These are phyloP conservation scores for Campoplex capitator DNA, from an alignment of 2,888 invertebrate species.

Conservation along the genomic window DNA sequence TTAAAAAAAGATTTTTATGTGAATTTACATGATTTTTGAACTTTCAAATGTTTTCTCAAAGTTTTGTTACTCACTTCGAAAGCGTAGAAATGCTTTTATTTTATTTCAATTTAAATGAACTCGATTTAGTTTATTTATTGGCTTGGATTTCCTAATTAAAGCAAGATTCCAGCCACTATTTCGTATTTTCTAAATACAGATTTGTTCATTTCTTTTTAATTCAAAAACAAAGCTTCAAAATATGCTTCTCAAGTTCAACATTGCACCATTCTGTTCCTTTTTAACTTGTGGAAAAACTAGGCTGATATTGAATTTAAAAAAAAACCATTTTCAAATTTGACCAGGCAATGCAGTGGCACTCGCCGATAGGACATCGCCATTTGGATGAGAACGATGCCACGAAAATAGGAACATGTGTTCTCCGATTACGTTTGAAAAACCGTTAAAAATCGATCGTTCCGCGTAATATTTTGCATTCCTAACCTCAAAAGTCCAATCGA, in stretches of 20 bases:
- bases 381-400: constrained; percentile 25
- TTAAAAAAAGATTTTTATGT: background rate
- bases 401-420: background rate
- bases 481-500: constrained; percentile 2
- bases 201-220: no score
- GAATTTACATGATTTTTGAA: background rate
- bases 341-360: constrained; percentile 31
- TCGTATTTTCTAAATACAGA: no score
- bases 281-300: background rate
- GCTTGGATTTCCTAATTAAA: no score
- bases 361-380: background rate
- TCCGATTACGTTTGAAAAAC: background rate
- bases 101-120: no score
- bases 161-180: no score
- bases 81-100: no score
- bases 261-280: background rate
- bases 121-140: no score
- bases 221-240: no score
- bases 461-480: background rate
- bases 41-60: no score
- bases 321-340: background rate
- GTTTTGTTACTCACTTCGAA: no score
- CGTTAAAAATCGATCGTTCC: background rate
- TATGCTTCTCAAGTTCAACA: no score
- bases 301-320: background rate